Evolutionary conservation across 2,797 vertebrate genomes (phyloP), one percentile per base, ranked within the genome.

Genomic region (Anguilla obscura): DNA sequence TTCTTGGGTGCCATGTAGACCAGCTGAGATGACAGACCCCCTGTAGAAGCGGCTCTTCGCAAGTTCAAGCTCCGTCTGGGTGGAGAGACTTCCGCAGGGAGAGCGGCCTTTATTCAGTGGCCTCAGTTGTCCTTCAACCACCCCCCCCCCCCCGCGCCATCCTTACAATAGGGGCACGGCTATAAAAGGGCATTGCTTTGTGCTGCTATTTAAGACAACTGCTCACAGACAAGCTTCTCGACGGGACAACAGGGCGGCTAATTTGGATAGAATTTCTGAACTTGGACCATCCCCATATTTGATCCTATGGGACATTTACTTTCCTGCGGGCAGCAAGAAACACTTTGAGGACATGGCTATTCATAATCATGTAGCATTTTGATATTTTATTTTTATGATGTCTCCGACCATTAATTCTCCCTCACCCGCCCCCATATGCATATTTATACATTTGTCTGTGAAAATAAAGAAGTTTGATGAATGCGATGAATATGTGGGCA

Each of bases 1-100:
- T 99, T 99, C 94, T 98, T 99, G 10, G 98, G 98, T 60, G 98
- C 95, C 98, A 99, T 99, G 74, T 85, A 87, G 80, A 84, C 54
- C 89, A 79, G 54, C 89, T 56, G 91, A 86, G 86, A 86, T 84
- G 91, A 90, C 84, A 40, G 63, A 60, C 48, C 56, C 36, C 83
- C 58, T 63, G 36, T 9, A 45, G 58, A 66, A 89, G 84, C 50
- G 82, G 91, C 69, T 86, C 86, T 60, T 88, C 85, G 87, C 87
- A 92, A 88, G 91, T 80, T 92, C 82, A 79, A 86, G 89, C 86
- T 86, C 89, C 87, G 91, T 91, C 90, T 27, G 88, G 90, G 88
- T 91, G 48, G 89, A 79, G 90, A 87, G 87, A 90, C 90, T 88
- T 85, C 82, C 86, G 90, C 89, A 85, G 86, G 33, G 85, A 74